These are phyloP conservation scores for Eulemur macaco DNA, from an alignment of 2,113 vertebrate genomes.

Conservation along the genomic window DNA sequence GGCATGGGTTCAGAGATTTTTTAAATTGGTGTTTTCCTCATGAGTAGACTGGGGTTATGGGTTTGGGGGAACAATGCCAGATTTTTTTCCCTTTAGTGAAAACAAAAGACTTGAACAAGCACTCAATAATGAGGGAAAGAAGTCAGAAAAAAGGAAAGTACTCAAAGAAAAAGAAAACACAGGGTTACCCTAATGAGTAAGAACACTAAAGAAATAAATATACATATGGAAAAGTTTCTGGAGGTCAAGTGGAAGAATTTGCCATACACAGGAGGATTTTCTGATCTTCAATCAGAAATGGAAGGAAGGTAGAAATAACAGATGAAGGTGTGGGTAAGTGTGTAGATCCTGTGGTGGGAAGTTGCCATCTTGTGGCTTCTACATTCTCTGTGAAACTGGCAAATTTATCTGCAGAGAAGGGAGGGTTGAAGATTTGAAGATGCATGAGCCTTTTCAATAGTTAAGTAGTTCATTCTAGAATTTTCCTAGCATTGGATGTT, in stretches of 20 bases:
- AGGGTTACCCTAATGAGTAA: neutral
- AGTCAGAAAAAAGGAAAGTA: neutral
- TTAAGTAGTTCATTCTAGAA: neutral
- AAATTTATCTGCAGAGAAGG: neutral
- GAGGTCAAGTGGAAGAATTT: neutral
- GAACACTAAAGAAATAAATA: neutral
- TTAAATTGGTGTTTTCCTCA: neutral
- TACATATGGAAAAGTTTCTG: neutral
- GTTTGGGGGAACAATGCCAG: neutral
- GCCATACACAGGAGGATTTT: neutral
- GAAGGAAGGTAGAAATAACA: neutral
- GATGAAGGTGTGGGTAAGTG: neutral
- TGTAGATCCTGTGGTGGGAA: neutral
- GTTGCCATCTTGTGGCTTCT: constrained; percentile 28
- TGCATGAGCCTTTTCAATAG: neutral
- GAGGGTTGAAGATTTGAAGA: neutral
- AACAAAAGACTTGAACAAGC: neutral
- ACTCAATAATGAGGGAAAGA: neutral
- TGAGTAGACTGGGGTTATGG: neutral
- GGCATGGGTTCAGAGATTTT: neutral
- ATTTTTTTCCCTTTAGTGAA: neutral
- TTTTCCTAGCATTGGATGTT: neutral
- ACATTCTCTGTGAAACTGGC: neutral
- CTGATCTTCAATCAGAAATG: neutral
- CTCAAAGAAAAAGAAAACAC: neutral